Evolutionary conservation across 2,113 vertebrate genomes (phyloP).

Genomic region (Strix aluco): DNA sequence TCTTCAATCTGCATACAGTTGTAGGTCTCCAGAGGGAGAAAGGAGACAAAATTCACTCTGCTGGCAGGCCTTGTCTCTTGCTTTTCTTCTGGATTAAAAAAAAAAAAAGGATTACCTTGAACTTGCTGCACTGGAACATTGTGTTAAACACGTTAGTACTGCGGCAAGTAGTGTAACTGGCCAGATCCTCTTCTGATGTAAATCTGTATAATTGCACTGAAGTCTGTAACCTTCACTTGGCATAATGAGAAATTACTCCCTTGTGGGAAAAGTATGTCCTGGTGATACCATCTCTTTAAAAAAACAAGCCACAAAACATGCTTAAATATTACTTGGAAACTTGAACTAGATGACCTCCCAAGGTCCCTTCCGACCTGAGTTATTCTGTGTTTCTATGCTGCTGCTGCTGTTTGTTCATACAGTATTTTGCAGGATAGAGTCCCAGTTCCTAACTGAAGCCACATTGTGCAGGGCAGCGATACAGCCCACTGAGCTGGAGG

Average conservation of each 20-base stretch:
- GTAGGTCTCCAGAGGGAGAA: neutral
- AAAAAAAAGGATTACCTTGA: neutral
- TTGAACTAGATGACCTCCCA: neutral
- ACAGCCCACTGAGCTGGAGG: neutral
- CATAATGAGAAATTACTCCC: neutral
- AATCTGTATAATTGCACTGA: neutral
- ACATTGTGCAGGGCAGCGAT: neutral
- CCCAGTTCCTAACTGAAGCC: neutral
- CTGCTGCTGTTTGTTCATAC: neutral
- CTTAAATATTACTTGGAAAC: neutral
- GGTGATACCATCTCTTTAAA: neutral
- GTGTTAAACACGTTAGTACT: neutral
- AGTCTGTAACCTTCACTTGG: neutral
- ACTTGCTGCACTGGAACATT: neutral
- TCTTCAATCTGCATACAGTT: accelerated
- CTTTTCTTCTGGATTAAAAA: neutral
- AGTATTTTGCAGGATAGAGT: neutral
- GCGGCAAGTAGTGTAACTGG: neutral
- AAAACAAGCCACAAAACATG: neutral
- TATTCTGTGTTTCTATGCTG: neutral
- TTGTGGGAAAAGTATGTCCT: neutral
- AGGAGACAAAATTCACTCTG: neutral
- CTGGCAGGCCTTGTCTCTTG: neutral
- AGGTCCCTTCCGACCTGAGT: neutral
- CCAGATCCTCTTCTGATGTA: neutral